These are phyloP conservation scores for Cynopterus brachyotis DNA, from an alignment of 2,113 vertebrate species.

Conservation along the genomic window DNA sequence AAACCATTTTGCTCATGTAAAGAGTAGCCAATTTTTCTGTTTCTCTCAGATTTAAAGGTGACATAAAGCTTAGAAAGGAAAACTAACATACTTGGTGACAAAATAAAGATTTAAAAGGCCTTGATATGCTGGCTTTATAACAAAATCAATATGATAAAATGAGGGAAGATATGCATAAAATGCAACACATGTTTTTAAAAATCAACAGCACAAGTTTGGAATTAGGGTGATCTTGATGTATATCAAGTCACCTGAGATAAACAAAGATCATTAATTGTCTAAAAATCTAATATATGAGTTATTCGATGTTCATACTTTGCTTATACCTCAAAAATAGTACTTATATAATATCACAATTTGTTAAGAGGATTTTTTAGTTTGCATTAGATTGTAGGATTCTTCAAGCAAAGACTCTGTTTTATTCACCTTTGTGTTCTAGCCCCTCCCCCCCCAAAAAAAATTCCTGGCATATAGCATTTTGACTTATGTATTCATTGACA, in stretches of 20 bases:
- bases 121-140: background rate
- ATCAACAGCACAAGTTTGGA: background rate
- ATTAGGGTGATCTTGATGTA: background rate
- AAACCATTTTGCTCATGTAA: background rate
- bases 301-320: background rate
- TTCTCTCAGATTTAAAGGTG: background rate
- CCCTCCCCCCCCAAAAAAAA: background rate
- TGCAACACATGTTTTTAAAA: background rate
- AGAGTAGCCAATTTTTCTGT: background rate
- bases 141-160: conserved; percentile 43
- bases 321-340: background rate
- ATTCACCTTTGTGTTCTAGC: background rate
- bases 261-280: background rate
- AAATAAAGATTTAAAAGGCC: background rate
- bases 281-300: background rate
- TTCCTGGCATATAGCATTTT: background rate
- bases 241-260: background rate
- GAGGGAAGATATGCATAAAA: background rate
- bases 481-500: background rate
- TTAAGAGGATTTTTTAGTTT: background rate
- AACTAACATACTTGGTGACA: background rate
- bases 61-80: background rate
- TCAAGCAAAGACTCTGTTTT: background rate
- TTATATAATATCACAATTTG: background rate
- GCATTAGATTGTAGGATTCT: background rate